Conservation (phyloP, 2,888 invertebrate species). For the Opisthograptis luteolata region DNA sequence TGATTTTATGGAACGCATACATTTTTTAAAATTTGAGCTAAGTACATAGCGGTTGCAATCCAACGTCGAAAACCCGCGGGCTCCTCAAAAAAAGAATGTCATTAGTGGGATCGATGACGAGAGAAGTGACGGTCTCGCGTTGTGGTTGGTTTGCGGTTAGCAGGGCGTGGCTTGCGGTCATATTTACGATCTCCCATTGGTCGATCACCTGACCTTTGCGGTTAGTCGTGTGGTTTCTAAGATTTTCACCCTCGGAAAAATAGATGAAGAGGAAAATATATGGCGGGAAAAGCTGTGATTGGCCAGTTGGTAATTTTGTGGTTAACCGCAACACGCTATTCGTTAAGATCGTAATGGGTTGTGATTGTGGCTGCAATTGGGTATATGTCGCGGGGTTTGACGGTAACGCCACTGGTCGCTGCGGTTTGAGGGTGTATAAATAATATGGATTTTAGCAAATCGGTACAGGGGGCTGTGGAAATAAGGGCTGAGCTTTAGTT, state of each 20-base stretch:
- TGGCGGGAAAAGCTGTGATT: constrained; percentile 64
- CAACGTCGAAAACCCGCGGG: constrained; percentile 3
- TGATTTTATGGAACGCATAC: background rate
- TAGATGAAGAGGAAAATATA: constrained; percentile 79
- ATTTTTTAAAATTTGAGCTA: background rate
- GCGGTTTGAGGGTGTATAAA: constrained; percentile 33
- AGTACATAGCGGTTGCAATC: background rate
- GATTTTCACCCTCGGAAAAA: constrained; percentile 83
- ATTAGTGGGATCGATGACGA: constrained; percentile 73
- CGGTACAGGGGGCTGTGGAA: background rate
- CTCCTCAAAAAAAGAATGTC: constrained; percentile 67
- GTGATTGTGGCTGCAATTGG: constrained; percentile 47
- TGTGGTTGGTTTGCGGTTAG: constrained; percentile 87
- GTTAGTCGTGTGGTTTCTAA: constrained; percentile 86
- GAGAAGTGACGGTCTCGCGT: constrained; percentile 76
- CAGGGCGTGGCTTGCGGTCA: constrained; percentile 86
- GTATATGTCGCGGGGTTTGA: constrained; percentile 71
- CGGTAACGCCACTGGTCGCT: constrained; percentile 34
- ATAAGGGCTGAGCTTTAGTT: background rate
- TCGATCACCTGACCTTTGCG: constrained; percentile 83
- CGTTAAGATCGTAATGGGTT: constrained; percentile 80
- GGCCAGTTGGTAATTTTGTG: constrained; percentile 75
- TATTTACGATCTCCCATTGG: constrained; percentile 85
- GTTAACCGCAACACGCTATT: constrained; percentile 81
- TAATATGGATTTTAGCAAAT: constrained; percentile 28